Evolutionary conservation across 1,140 invertebrate genomes (phyloP).

Genomic region (Metaphire vulgaris): DNA sequence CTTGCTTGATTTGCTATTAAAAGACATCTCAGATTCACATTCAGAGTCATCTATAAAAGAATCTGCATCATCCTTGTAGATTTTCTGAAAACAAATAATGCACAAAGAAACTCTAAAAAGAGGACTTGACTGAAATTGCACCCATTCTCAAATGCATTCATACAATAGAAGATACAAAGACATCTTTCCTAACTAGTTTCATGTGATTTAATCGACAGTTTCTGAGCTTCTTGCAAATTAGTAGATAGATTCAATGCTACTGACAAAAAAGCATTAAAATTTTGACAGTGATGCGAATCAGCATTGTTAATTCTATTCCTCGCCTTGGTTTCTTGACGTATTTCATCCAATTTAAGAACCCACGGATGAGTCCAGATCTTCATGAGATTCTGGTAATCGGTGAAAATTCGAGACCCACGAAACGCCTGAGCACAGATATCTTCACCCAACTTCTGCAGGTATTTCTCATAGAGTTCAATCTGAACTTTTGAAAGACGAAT

Average conservation of each 20-base stretch:
- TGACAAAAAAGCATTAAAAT: too few species aligned
- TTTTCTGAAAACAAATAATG: too few species aligned
- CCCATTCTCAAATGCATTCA: too few species aligned
- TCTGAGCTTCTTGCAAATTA: too few species aligned
- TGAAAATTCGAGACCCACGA: conserved; percentile 60
- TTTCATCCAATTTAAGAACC: conserved; percentile 64
- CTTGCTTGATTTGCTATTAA: conserved; percentile 19
- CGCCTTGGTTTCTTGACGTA: conserved; percentile 50
- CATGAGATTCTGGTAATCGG: conserved; percentile 77
- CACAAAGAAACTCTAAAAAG: too few species aligned
- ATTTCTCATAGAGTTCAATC: conserved; percentile 64
- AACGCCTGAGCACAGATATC: conserved; percentile 30
- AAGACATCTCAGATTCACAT: conserved; percentile 16
- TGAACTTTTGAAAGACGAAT: conserved; percentile 77
- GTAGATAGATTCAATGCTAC: too few species aligned
- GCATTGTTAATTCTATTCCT: too few species aligned
- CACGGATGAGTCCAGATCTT: conserved; percentile 91
- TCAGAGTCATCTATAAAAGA: conserved; percentile 33
- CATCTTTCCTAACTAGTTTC: too few species aligned
- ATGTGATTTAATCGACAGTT: too few species aligned
- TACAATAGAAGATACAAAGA: too few species aligned
- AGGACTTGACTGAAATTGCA: too few species aligned
- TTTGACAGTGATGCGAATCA: too few species aligned
- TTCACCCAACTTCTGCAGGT: conserved; percentile 53
- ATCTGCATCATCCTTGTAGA: conserved; percentile 29